Evolutionary conservation across 2,113 vertebrate genomes (phyloP), one percentile per base, ranked within the genome.

Genomic region (Mobula hypostoma): DNA sequence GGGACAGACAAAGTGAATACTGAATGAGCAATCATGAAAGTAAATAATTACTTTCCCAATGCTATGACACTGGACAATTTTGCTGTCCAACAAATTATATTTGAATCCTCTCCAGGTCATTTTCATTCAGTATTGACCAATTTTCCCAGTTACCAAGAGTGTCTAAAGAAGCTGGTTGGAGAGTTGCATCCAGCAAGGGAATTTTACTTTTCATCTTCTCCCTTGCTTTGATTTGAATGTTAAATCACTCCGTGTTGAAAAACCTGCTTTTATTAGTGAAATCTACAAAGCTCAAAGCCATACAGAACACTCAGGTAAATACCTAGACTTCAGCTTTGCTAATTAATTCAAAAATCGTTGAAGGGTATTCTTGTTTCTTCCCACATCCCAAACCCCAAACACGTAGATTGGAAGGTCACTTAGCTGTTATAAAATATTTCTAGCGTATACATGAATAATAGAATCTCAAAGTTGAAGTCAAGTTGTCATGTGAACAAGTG

Each of bases 21-120:
- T 92, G 27, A 92, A 68, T 72, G 88, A 92, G 32, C 88, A 70
- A 70, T 29, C 68, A 29, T 40, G 87, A 68, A 32, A 90, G 61
- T 36, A 29, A 58, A 40, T n/a, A 68, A 92, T 66, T 66, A 90
- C 24, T 68, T 36, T 92, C 70, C 70, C 66, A 92, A 17, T 72
- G n/a, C 66, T 70, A n/a, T 70, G 61, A 88, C 58, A 63, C 58
- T 88, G 88, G 88, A 92, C n/a, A 36, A 63, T 92, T 63, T 70
- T 92, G 63, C 36, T 92, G 88, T 63, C 88, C 88, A 91, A 14
- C 7, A 63, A 83, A 32, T 19, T 70, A 12, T 68, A 92, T 32
- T 92, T 63, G 17, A 90, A 27, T 36, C 48, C 48, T 4, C 48
- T 48, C 48, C n/a, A 87, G 58, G 27, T 87, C 36, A 8, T 40